Conservation (phyloP, 2,113 vertebrate species). For the Phrynosoma platyrhinos region DNA sequence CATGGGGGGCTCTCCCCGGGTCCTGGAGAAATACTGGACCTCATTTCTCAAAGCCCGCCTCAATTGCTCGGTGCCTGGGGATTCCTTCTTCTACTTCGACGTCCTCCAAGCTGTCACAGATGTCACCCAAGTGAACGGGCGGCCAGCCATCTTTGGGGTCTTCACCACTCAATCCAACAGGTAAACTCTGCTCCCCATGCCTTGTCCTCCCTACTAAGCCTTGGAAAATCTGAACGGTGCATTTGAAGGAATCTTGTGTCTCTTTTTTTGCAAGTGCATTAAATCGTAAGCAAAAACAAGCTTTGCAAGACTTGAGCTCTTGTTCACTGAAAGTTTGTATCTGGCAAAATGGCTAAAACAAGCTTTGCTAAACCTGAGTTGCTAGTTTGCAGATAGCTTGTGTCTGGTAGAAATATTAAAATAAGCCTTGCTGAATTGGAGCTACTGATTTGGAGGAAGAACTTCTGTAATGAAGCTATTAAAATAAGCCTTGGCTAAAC, state of each 20-base stretch:
- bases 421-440: background rate
- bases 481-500: background rate
- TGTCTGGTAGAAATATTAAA: background rate
- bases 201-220: no score
- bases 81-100: slow-evolving; percentile 94
- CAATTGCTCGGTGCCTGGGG: slow-evolving; percentile 91
- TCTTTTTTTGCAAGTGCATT: no score
- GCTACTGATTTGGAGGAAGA: background rate
- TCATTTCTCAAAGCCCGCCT: slow-evolving; percentile 95
- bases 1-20: slow-evolving; percentile 91
- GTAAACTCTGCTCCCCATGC: slow-evolving; percentile 56
- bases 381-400: background rate
- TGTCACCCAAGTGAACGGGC: slow-evolving; percentile 83
- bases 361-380: background rate
- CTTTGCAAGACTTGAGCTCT: background rate
- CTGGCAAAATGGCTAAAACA: no score
- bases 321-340: no score
- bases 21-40: slow-evolving; percentile 95
- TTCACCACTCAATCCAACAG: slow-evolving; percentile 95
- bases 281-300: background rate
- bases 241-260: background rate
- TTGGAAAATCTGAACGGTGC: background rate
- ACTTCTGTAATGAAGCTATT: background rate
- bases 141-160: slow-evolving; percentile 86
- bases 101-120: slow-evolving; percentile 90